Percentiles rank a stretch among this genome's conserved stretches.
Evolutionary conservation across 2,888 invertebrate genomes (phyloP).

Genomic region (Augiades crinisus): DNA sequence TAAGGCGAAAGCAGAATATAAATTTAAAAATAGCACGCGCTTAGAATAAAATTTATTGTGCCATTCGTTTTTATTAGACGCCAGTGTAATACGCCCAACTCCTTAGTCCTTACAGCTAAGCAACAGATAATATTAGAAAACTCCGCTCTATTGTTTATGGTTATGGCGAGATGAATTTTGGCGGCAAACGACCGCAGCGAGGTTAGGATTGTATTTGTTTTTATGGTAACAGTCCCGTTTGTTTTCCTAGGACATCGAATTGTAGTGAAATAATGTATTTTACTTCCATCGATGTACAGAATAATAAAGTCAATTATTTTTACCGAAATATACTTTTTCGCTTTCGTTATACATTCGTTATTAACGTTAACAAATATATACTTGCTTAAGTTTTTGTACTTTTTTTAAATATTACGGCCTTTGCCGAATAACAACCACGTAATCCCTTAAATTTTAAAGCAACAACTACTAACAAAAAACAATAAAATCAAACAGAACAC

Average conservation of each 20-base stretch:
- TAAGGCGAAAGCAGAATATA: constrained; percentile 32
- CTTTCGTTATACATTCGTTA: too few species aligned
- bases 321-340: too few species aligned
- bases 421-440: too few species aligned
- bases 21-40: constrained; percentile 35
- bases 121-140: constrained; percentile 27
- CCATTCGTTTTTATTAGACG: constrained; percentile 31
- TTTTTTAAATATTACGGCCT: too few species aligned
- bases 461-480: too few species aligned
- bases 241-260: neutral
- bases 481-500: too few species aligned
- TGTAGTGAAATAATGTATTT: neutral
- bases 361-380: too few species aligned
- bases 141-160: constrained; percentile 22
- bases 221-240: neutral
- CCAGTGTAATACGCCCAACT: constrained; percentile 24
- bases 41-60: constrained; percentile 35
- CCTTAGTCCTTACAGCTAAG: constrained; percentile 19
- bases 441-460: too few species aligned
- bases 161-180: constrained; percentile 19
- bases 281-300: too few species aligned
- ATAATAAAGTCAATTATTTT: too few species aligned
- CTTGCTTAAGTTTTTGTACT: too few species aligned
- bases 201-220: constrained; percentile 4
- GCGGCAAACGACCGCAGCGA: constrained; percentile 5